These are phyloP conservation scores for Camarhynchus parvulus DNA, from an alignment of 2,113 vertebrate species.

Conservation along the genomic window DNA sequence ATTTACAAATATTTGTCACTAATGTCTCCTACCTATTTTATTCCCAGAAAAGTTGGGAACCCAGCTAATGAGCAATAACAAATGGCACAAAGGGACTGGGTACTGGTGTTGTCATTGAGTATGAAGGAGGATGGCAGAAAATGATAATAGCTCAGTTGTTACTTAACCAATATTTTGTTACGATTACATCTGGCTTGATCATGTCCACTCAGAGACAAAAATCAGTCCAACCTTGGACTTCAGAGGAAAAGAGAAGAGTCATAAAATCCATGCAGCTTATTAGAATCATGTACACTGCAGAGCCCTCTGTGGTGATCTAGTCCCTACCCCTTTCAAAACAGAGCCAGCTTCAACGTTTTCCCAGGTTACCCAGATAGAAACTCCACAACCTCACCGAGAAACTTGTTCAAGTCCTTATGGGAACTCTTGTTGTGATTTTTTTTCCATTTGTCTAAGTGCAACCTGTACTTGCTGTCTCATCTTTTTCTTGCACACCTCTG, in stretches of 20 bases:
- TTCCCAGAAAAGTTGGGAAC: not conserved
- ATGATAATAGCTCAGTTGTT: not conserved
- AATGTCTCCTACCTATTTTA: not conserved
- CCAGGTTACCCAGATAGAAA: not conserved
- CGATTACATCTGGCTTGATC: not conserved
- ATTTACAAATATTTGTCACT: not conserved
- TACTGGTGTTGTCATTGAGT: not conserved
- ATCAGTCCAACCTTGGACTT: not conserved
- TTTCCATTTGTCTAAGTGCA: not conserved
- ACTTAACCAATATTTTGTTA: not conserved
- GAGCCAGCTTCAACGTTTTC: not conserved
- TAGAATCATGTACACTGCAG: not conserved
- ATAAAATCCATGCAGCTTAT: not conserved
- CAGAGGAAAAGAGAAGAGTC: not conserved
- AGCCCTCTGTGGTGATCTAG: not conserved
- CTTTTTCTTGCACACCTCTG: not conserved
- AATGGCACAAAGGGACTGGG: not conserved
- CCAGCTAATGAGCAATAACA: not conserved
- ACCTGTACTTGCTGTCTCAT: not conserved
- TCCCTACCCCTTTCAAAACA: not conserved
- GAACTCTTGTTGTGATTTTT: not conserved
- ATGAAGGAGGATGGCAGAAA: not conserved
- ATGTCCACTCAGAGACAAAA: not conserved
- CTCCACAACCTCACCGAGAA: not conserved
- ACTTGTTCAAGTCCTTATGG: rapidly evolving